phyloP scores from a whole-genome alignment of 2,888 invertebrate species.

The Eupithecia tripunctaria region DNA sequence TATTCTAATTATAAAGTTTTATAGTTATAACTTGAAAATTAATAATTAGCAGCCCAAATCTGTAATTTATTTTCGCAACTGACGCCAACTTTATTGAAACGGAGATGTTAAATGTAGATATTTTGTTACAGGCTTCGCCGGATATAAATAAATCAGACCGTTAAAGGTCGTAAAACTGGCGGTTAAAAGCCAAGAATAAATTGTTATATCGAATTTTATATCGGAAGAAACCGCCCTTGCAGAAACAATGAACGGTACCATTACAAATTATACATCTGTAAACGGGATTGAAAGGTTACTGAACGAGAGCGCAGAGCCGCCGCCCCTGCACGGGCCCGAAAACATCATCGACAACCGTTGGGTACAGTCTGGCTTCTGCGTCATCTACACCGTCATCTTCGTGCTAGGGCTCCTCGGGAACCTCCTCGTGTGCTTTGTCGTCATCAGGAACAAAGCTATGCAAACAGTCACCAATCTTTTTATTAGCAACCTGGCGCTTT shows the following conservation, averaged over 20 bases:
- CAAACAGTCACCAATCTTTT: slow-evolving; percentile 99
- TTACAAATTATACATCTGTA: slow-evolving; percentile 58
- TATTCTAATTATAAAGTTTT: neutral
- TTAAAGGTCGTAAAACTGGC: slow-evolving; percentile 65
- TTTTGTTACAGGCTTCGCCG: slow-evolving; percentile 74
- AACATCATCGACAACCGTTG: slow-evolving; percentile 87
- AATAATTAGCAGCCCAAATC: neutral
- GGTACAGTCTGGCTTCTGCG: slow-evolving; percentile 89
- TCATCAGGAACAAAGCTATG: slow-evolving; percentile 96
- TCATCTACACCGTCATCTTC: slow-evolving; percentile 93
- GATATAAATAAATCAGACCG: slow-evolving; percentile 65
- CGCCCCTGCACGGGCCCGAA: slow-evolving; percentile 59
- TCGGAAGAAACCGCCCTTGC: slow-evolving; percentile 51
- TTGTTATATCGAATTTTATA: slow-evolving; percentile 59
- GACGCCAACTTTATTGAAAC: slow-evolving; percentile 43
- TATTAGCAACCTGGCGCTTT: slow-evolving; percentile 97
- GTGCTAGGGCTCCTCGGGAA: slow-evolving; percentile 95
- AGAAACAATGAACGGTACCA: slow-evolving; percentile 68
- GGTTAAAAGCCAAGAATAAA: slow-evolving; percentile 60
- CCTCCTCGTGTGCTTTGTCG: slow-evolving; percentile 96
- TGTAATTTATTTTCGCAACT: slow-evolving; percentile 10
- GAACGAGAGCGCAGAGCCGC: slow-evolving; percentile 56
- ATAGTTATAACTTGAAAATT: neutral
- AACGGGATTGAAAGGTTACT: slow-evolving; percentile 56
- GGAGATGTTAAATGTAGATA: slow-evolving; percentile 58